Conservation (phyloP, 37 sponge, comb jelly and placozoan genomes). For the Ianthella basta region DNA sequence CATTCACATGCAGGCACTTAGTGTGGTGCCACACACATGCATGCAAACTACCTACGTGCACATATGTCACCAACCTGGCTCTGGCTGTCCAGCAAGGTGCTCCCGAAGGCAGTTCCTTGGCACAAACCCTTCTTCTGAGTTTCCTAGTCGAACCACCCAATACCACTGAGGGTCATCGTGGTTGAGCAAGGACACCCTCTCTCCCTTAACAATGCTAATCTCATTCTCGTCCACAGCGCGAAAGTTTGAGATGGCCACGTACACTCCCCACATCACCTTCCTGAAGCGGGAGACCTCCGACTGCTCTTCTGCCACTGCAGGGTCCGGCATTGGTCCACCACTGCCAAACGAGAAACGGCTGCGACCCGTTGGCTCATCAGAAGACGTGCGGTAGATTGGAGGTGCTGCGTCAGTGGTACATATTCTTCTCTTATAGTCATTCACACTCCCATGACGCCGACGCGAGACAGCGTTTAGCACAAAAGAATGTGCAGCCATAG, state of each 20-base stretch:
- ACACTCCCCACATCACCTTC: conserved; percentile 79
- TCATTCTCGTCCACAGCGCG: conserved; percentile 72
- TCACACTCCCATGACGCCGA: not conserved
- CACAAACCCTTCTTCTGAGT: conserved; percentile 77
- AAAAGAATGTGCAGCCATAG: not conserved
- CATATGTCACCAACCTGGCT: not conserved
- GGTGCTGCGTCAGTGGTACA: not conserved
- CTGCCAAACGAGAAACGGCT: not conserved
- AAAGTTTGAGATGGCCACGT: conserved; percentile 48
- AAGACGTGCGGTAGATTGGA: conserved; percentile 14
- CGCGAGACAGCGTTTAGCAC: not conserved
- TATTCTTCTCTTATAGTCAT: not conserved
- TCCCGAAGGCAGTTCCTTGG: conserved; percentile 61
- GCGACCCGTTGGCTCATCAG: not conserved
- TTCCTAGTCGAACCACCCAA: conserved; percentile 69
- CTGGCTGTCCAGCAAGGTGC: not conserved
- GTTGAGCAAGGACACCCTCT: conserved; percentile 76
- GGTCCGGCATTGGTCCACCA: not conserved
- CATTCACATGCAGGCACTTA: no score
- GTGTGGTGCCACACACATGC: no score
- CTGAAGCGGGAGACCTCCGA: conserved; percentile 53
- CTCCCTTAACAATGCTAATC: conserved; percentile 55
- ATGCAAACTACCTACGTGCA: no score
- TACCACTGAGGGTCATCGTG: conserved; percentile 80
- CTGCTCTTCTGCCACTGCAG: not conserved